These are phyloP conservation scores for Acanthopagrus latus DNA, from an alignment of 2,797 vertebrate genomes.

Conservation along the genomic window DNA sequence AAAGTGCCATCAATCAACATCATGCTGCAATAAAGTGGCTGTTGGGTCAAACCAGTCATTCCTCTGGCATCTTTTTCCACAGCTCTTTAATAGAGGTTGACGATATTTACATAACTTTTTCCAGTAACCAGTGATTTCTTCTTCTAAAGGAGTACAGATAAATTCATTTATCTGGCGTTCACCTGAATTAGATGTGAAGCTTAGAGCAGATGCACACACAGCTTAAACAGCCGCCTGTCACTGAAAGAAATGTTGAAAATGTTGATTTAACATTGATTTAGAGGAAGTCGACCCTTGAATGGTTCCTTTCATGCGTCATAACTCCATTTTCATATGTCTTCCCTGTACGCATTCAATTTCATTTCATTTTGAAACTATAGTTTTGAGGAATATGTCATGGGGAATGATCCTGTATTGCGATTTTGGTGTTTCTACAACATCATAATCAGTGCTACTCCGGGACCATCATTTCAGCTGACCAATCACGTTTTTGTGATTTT, in stretches of 20 bases:
- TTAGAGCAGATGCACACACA: not conserved
- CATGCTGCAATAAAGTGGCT: slow-evolving; percentile 29
- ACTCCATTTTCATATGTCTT: slow-evolving; percentile 6
- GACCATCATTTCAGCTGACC: no score
- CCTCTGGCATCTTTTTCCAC: slow-evolving; percentile 41
- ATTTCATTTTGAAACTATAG: not conserved
- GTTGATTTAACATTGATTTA: not conserved
- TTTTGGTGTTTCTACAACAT: no score
- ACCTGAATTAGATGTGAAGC: not conserved
- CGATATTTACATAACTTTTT: slow-evolving; percentile 37
- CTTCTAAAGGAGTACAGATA: not conserved
- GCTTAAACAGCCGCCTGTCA: not conserved
- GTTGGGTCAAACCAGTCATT: slow-evolving; percentile 37
- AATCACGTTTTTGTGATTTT: no score
- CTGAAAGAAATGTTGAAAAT: not conserved
- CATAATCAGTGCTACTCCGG: no score
- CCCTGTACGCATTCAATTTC: not conserved
- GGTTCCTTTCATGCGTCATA: slow-evolving; percentile 3
- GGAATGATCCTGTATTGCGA: no score
- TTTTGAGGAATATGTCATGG: not conserved
- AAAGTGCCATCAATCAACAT: slow-evolving; percentile 47
- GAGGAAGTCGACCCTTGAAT: no score
- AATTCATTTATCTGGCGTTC: not conserved
- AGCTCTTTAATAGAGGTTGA: slow-evolving; percentile 18
- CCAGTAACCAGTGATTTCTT: slow-evolving; percentile 19